Percentiles rank a stretch among this genome's conserved stretches.
These are phyloP conservation scores for Dreissena rostriformis DNA, from an alignment of 1,140 invertebrate species.

Conservation along the genomic window DNA sequence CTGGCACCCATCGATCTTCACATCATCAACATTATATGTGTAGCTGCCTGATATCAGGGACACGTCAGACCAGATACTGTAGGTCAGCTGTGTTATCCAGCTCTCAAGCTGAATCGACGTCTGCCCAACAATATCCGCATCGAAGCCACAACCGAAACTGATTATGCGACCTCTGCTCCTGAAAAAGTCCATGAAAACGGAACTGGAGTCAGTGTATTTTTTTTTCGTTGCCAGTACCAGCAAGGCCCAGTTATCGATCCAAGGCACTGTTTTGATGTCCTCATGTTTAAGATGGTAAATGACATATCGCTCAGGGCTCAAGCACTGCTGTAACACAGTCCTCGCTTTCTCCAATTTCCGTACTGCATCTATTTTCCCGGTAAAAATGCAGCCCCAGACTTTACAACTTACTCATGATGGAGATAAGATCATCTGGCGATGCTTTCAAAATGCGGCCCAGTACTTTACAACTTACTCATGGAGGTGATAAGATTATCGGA, in stretches of 20 bases:
- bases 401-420: not conserved
- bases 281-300: slow-evolving; percentile 87
- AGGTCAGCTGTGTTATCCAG: slow-evolving; percentile 82
- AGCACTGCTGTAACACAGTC: slow-evolving; percentile 85
- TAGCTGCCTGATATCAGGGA: slow-evolving; percentile 93
- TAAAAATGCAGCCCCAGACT: no score
- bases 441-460: not conserved
- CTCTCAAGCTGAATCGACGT: slow-evolving; percentile 78
- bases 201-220: slow-evolving; percentile 82
- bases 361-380: slow-evolving; percentile 85
- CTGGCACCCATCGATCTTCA: slow-evolving; percentile 86
- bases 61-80: slow-evolving; percentile 90
- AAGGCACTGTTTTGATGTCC: slow-evolving; percentile 85
- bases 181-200: slow-evolving; percentile 57
- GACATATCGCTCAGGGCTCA: slow-evolving; percentile 89
- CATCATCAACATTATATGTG: slow-evolving; percentile 87
- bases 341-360: slow-evolving; percentile 88
- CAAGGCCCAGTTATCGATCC: slow-evolving; percentile 88
- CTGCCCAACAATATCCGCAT: slow-evolving; percentile 88
- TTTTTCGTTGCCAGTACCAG: slow-evolving; percentile 89
- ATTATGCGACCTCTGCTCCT: slow-evolving; percentile 83
- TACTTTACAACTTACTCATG: not conserved
- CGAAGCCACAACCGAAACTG: slow-evolving; percentile 88
- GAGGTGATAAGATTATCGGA: not conserved
- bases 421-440: no score